Conservation (phyloP, 2,797 vertebrate species). For the Potorous gilbertii region DNA sequence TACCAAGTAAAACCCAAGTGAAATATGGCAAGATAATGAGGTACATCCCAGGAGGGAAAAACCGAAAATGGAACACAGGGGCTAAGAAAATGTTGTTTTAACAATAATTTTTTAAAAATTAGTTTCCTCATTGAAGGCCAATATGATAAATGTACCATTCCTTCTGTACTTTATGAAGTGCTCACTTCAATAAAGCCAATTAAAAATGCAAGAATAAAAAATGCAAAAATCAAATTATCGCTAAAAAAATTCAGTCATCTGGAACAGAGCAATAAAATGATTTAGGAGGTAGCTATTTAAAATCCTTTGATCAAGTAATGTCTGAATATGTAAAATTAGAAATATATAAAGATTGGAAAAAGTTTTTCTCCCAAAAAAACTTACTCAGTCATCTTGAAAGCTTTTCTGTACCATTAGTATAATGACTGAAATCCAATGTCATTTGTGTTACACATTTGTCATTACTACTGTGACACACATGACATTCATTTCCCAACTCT, state of each 20-base stretch:
- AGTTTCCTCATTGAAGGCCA: neutral
- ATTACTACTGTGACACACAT: too few relatives aligned
- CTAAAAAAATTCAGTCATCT: conserved; percentile 52
- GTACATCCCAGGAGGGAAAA: neutral
- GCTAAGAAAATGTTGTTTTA: conserved; percentile 14
- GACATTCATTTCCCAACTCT: neutral
- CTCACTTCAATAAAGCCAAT: neutral
- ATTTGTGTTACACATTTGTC: neutral
- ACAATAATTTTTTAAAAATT: conserved; percentile 30
- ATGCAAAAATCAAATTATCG: conserved; percentile 37
- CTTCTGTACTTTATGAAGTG: conserved; percentile 31
- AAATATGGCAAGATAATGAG: neutral
- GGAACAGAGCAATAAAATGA: conserved; percentile 38
- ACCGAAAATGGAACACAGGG: conserved; percentile 18
- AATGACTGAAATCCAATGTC: conserved; percentile 26
- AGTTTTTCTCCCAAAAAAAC: conserved; percentile 6
- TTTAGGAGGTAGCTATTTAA: conserved; percentile 38
- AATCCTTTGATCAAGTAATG: conserved; percentile 38
- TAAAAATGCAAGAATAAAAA: conserved; percentile 45
- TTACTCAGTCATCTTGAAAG: conserved; percentile 33
- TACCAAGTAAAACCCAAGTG: neutral
- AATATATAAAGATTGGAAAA: neutral
- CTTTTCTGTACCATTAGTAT: neutral
- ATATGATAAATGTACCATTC: conserved; percentile 1
- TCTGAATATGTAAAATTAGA: conserved; percentile 30